Conservation (phyloP, 2,797 vertebrate species). For the Gallinago solitaria region DNA sequence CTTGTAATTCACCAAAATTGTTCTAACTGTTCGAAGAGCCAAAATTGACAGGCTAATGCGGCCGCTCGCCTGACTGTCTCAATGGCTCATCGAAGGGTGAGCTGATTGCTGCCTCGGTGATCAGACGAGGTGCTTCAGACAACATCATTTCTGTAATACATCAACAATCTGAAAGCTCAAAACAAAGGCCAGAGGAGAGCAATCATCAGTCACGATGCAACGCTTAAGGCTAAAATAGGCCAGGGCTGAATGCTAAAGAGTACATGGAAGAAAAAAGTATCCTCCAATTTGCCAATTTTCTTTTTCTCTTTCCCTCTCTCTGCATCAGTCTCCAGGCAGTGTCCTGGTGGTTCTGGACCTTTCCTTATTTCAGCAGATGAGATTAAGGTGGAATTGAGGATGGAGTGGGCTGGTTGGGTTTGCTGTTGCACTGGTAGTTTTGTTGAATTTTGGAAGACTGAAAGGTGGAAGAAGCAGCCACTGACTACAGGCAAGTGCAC, state of each 20-base stretch:
- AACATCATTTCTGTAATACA: constrained; percentile 67
- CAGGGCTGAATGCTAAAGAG: constrained; percentile 54
- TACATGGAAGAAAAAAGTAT: neutral
- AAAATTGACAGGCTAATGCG: constrained; percentile 76
- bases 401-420: neutral
- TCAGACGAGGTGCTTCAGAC: constrained; percentile 72
- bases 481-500: rapidly evolving
- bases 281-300: neutral
- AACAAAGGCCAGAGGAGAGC: constrained; percentile 51
- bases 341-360: neutral
- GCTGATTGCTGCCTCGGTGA: constrained; percentile 70
- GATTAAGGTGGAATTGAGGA: neutral
- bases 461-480: neutral
- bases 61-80: constrained; percentile 58
- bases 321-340: neutral
- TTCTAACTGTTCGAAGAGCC: constrained; percentile 74
- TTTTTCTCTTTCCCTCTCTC: neutral
- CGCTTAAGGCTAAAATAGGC: constrained; percentile 57
- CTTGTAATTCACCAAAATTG: constrained; percentile 79
- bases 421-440: neutral
- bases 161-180: constrained; percentile 67
- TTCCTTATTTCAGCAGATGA: neutral
- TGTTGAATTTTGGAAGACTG: neutral
- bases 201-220: constrained; percentile 18
- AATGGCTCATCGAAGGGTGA: constrained; percentile 65